Evolutionary conservation across 2,113 vertebrate genomes (phyloP).

Genomic region (Proteles cristata): DNA sequence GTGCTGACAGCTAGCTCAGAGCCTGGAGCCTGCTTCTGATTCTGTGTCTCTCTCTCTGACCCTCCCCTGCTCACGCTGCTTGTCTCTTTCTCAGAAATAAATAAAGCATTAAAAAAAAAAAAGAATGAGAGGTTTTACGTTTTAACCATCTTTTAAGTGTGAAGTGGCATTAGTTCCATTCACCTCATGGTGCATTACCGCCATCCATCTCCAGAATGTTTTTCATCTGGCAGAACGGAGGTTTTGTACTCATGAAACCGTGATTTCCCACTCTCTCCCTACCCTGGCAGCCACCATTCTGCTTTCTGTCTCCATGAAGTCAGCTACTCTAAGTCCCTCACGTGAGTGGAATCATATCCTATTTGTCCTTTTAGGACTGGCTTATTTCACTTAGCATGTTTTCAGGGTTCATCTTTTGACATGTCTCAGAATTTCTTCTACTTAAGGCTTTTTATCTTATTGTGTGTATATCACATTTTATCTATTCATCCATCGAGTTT

Average conservation of each 20-base stretch:
- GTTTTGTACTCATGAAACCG: background rate
- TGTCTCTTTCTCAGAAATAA: too few species aligned
- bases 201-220: background rate
- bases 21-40: too few species aligned
- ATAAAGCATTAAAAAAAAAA: too few species aligned
- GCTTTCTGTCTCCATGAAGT: background rate
- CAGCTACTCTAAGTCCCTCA: background rate
- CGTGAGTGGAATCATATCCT: background rate
- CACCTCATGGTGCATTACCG: background rate
- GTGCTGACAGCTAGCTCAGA: too few species aligned
- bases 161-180: background rate
- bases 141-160: conserved; percentile 11
- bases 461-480: background rate
- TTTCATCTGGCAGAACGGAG: background rate
- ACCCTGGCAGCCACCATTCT: background rate
- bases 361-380: background rate
- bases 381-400: conserved; percentile 5
- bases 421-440: background rate
- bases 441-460: background rate
- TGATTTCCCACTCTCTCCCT: background rate
- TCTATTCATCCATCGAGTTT: background rate
- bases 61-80: too few species aligned
- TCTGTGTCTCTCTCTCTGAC: too few species aligned
- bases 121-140: background rate
- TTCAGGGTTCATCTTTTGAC: background rate